A percentile compares a stretch with the other conserved stretches of the same genome.
Conservation (phyloP, 2,113 vertebrate genomes). For the Eurypyga helias region DNA sequence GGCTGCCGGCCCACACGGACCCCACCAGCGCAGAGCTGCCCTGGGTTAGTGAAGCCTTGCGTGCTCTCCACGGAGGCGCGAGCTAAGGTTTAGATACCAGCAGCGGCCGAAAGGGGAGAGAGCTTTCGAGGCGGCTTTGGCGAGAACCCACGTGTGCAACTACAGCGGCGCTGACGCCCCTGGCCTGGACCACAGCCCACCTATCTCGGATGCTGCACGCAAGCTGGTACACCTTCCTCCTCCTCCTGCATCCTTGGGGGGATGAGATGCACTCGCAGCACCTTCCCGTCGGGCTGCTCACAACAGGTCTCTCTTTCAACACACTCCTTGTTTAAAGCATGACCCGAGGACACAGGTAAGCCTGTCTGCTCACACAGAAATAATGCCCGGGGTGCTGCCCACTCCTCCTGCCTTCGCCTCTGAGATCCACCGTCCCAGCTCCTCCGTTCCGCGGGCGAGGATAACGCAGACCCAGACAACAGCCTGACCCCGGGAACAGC, state of each 20-base stretch:
- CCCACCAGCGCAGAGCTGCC: neutral
- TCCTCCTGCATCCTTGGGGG: neutral
- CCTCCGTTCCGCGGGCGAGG: neutral
- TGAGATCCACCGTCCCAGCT: neutral
- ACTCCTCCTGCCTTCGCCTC: neutral
- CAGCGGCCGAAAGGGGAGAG: neutral
- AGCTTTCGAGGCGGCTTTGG: neutral
- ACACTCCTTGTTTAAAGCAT: neutral
- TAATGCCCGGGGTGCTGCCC: neutral
- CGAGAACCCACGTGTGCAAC: neutral
- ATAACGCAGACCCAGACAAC: neutral
- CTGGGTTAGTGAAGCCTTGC: slow-evolving; percentile 54
- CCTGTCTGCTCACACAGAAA: neutral
- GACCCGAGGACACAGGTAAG: neutral
- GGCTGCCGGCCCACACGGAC: accelerated
- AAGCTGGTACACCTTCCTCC: neutral
- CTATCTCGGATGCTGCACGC: neutral
- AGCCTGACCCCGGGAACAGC: neutral
- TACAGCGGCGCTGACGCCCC: neutral
- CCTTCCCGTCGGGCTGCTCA: neutral
- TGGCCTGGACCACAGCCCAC: accelerated
- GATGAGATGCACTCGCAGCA: neutral
- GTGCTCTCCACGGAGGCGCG: neutral
- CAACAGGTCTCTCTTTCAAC: neutral
- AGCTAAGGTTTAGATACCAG: slow-evolving; percentile 17